Evolutionary conservation across 1,140 invertebrate species (phyloP).

Genomic region (Hyposmocoma kahamanoa): DNA sequence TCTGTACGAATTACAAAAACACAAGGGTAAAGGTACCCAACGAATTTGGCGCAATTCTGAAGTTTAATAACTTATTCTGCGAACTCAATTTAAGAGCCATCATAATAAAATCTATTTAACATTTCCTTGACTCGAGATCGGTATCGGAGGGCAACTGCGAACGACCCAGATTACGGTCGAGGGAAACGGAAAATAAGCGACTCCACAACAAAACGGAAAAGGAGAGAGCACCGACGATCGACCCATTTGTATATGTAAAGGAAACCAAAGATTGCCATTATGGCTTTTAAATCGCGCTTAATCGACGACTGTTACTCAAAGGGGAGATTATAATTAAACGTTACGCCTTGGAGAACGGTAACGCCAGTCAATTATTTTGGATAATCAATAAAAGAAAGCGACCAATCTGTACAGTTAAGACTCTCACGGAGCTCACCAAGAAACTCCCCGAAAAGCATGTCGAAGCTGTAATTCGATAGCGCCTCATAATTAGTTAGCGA

Average conservation of each 20-base stretch:
- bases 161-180: slow-evolving; percentile 15
- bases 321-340: background rate
- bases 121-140: no score
- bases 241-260: slow-evolving; percentile 25
- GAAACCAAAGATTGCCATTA: slow-evolving; percentile 12
- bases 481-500: slow-evolving; percentile 63
- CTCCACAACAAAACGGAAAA: slow-evolving; percentile 22
- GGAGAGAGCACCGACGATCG: slow-evolving; percentile 15
- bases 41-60: no score
- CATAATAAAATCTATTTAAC: no score
- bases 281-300: background rate
- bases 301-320: background rate
- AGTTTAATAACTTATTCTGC: no score
- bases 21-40: no score
- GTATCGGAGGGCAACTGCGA: slow-evolving; percentile 18
- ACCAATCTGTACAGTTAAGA: no score
- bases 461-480: slow-evolving; percentile 43
- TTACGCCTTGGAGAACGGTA: no score
- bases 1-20: no score
- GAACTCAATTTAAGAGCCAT: no score
- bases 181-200: slow-evolving; percentile 26
- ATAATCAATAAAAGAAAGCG: no score
- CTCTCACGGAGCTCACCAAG: no score
- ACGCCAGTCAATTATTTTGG: no score
- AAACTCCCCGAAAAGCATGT: slow-evolving; percentile 26